Percentiles rank a stretch among this genome's conserved stretches.
These are phyloP conservation scores for Falcunculus frontatus DNA, from an alignment of 2,113 vertebrate species.

Conservation along the genomic window DNA sequence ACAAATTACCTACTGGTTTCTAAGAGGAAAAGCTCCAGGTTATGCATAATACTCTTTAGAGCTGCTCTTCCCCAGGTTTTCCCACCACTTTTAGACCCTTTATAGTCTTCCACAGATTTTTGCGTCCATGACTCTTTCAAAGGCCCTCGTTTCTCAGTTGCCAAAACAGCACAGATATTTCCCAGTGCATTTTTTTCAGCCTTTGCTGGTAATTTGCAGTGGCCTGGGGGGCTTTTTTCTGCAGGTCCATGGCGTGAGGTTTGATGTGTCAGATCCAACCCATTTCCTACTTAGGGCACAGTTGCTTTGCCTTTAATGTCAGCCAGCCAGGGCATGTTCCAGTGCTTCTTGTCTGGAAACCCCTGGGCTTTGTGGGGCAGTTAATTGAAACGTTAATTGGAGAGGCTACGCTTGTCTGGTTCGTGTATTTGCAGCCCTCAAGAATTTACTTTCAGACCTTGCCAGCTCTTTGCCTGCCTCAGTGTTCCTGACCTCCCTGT, in stretches of 20 bases:
- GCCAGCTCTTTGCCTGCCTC: slow-evolving; percentile 20
- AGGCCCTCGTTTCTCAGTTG: background rate
- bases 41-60: background rate
- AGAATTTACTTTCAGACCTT: slow-evolving; percentile 16
- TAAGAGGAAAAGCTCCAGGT: background rate
- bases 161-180: background rate
- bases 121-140: background rate
- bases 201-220: background rate
- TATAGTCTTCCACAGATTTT: background rate
- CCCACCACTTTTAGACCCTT: background rate
- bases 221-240: background rate
- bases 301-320: background rate
- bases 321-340: background rate
- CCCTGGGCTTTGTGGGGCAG: background rate
- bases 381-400: slow-evolving; percentile 29
- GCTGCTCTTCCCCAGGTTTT: background rate
- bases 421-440: background rate
- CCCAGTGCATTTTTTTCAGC: background rate
- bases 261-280: background rate
- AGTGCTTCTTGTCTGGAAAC: background rate
- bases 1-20: background rate
- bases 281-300: background rate
- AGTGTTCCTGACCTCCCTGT: background rate
- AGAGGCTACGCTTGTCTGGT: background rate
- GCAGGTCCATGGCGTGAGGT: background rate